Evolutionary conservation across 2,797 vertebrate species (phyloP).

Genomic region (Crypturellus tataupa): DNA sequence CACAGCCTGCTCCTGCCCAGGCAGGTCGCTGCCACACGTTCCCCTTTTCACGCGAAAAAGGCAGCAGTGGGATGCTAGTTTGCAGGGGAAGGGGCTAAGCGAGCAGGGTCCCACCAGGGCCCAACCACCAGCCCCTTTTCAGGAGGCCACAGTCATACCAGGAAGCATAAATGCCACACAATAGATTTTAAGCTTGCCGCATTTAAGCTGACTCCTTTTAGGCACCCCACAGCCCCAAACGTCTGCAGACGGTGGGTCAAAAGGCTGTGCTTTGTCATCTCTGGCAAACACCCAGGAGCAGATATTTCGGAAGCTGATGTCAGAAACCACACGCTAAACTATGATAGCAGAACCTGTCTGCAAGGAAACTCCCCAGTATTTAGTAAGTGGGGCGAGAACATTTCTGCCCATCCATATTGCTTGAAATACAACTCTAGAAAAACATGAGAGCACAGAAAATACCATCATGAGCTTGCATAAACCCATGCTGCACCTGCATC

Average conservation of each 20-base stretch:
- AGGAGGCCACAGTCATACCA: background rate
- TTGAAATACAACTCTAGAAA: background rate
- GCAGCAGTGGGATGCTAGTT: background rate
- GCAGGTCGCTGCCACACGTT: accelerated
- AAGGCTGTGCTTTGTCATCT: background rate
- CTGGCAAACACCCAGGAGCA: background rate
- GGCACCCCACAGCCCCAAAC: background rate
- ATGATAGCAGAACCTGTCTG: background rate
- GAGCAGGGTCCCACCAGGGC: background rate
- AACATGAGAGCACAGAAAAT: background rate
- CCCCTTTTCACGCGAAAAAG: background rate
- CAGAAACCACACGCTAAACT: background rate
- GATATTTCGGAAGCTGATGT: background rate
- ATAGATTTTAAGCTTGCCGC: background rate
- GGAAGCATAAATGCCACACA: background rate
- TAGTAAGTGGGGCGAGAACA: background rate
- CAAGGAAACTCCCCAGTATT: background rate
- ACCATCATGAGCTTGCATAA: background rate
- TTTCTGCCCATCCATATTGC: background rate
- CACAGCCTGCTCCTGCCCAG: no score
- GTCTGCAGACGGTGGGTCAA: background rate
- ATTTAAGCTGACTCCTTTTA: background rate
- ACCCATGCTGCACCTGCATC: background rate
- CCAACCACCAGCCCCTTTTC: background rate
- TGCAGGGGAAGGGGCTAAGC: background rate